Conservation (phyloP, 92 coral and sea anemone genomes). For the Galaxea fascicularis region DNA sequence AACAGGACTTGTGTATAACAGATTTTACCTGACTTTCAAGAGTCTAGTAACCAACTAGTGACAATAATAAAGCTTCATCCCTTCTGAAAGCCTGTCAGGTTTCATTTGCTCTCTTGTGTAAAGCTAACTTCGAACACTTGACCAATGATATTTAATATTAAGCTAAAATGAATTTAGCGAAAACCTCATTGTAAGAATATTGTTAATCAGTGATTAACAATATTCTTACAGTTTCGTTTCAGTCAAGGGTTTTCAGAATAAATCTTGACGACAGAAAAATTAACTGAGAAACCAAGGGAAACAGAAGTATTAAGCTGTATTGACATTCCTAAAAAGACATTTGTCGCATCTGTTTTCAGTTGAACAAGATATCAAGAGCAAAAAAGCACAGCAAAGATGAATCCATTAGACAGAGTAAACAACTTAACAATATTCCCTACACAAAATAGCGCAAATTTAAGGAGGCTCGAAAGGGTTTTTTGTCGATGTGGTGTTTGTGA, state of each 20-base stretch:
- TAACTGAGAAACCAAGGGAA: constrained; percentile 18
- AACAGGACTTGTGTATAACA: background rate
- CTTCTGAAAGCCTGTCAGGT: constrained; percentile 6
- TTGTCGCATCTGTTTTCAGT: constrained; percentile 7
- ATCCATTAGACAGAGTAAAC: constrained; percentile 21
- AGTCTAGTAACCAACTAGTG: background rate
- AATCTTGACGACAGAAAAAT: too few relatives aligned
- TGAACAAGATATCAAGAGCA: constrained; percentile 8
- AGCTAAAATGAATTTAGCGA: background rate
- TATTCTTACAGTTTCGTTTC: background rate
- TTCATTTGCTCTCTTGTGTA: background rate
- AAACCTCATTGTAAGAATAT: too few relatives aligned
- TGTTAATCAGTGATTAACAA: too few relatives aligned
- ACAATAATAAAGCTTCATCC: constrained; percentile 1
- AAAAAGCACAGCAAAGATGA: constrained; percentile 12
- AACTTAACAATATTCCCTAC: background rate
- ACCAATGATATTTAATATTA: background rate
- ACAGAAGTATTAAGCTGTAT: constrained; percentile 27
- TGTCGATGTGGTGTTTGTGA: too few relatives aligned
- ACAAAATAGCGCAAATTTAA: background rate
- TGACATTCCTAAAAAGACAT: constrained; percentile 26
- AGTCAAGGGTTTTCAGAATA: background rate
- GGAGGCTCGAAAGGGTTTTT: too few relatives aligned
- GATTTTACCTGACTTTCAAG: constrained; percentile 31
- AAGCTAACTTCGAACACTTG: background rate